phyloP scores from a whole-genome alignment of 2,113 vertebrate species.

The Myrmecobius fasciatus region DNA sequence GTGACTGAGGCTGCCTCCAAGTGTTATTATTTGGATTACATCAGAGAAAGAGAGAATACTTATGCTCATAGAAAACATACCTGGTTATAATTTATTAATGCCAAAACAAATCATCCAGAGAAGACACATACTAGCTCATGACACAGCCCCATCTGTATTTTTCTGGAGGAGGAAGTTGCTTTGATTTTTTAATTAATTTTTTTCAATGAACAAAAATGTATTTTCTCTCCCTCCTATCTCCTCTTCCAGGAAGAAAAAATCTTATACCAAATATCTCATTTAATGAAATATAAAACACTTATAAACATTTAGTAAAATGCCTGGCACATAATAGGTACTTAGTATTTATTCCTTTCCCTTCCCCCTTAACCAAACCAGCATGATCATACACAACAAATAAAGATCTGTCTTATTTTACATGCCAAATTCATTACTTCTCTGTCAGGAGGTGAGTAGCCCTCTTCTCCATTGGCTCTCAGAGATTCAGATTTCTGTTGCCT shows the following conservation, averaged over 20 bases:
- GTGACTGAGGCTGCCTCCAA: not conserved
- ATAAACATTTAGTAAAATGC: not conserved
- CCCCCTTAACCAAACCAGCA: not conserved
- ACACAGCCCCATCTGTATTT: not conserved
- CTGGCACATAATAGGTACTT: not conserved
- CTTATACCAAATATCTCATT: not conserved
- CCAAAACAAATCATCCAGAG: not conserved
- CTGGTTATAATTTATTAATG: not conserved
- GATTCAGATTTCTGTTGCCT: too few relatives aligned
- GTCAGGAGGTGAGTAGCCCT: too few relatives aligned
- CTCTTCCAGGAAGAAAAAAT: not conserved
- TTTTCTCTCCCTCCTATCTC: not conserved
- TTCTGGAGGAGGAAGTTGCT: not conserved
- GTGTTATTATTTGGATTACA: not conserved
- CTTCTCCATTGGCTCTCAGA: too few relatives aligned
- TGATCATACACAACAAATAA: not conserved
- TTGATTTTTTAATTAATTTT: not conserved
- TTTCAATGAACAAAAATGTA: not conserved
- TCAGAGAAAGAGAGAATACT: not conserved
- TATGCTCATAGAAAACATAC: not conserved
- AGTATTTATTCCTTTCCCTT: not conserved
- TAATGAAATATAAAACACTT: not conserved
- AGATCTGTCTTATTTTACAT: too few relatives aligned
- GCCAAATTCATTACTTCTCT: not conserved
- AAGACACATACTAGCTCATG: not conserved